A percentile compares a stretch with the other conserved stretches of the same genome.
These are phyloP conservation scores for Procambarus clarkii DNA, from an alignment of 1,140 invertebrate species.

Conservation along the genomic window DNA sequence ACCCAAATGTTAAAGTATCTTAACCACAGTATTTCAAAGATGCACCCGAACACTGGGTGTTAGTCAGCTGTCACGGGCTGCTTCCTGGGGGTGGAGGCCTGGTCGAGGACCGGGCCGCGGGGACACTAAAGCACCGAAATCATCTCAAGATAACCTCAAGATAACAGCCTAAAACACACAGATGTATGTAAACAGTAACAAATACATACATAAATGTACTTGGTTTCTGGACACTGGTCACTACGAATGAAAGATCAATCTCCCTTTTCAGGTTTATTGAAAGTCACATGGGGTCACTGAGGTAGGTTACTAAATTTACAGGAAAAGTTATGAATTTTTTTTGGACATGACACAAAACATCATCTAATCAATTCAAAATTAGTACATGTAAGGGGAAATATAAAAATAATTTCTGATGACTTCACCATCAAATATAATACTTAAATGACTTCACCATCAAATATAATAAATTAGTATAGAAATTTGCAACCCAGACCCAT, in stretches of 20 bases:
- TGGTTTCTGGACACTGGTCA: not conserved
- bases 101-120: no score
- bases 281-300: constrained; percentile 38
- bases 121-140: no score
- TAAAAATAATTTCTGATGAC: constrained; percentile 25
- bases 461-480: constrained; percentile 16
- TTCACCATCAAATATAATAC: constrained; percentile 28
- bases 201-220: not conserved
- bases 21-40: no score
- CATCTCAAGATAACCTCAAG: no score
- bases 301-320: constrained; percentile 42
- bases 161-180: no score
- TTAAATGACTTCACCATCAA: no score
- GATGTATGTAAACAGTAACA: no score
- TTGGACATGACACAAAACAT: constrained; percentile 14
- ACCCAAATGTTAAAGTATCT: no score
- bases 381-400: constrained; percentile 28
- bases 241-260: not conserved
- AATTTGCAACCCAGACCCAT: constrained; percentile 17
- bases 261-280: constrained; percentile 34
- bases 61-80: no score
- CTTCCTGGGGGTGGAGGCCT: no score
- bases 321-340: constrained; percentile 1
- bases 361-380: constrained; percentile 14
- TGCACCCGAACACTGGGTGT: no score